phyloP scores from a whole-genome alignment of 2,888 invertebrate species.

The Lochmaea capreae region DNA sequence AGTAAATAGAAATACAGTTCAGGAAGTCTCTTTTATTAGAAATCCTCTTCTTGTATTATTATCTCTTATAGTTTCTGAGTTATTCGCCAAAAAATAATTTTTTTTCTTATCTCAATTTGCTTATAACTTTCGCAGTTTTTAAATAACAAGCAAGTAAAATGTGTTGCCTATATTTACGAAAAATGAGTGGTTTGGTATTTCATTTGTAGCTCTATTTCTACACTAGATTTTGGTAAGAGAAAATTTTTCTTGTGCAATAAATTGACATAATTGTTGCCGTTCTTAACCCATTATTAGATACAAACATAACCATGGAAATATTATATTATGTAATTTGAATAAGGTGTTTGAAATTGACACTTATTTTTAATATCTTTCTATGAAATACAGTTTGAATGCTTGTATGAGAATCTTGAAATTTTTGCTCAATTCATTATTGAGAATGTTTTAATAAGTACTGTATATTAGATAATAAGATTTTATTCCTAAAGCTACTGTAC shows the following conservation, averaged over 20 bases:
- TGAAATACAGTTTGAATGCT: not conserved
- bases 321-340: not conserved
- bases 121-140: too few relatives aligned
- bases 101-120: too few relatives aligned
- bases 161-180: too few relatives aligned
- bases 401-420: constrained; percentile 22
- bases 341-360: not conserved
- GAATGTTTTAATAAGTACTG: constrained; percentile 1
- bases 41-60: too few relatives aligned
- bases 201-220: too few relatives aligned
- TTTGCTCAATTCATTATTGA: constrained; percentile 27
- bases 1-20: too few relatives aligned
- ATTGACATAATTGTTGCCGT: not conserved
- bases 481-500: not conserved
- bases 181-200: too few relatives aligned
- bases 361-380: not conserved
- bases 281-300: not conserved
- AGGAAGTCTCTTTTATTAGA: too few relatives aligned
- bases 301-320: not conserved
- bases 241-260: not conserved
- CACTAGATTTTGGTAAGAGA: too few relatives aligned
- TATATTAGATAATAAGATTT: not conserved
- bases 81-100: too few relatives aligned
- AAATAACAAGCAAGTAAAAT: too few relatives aligned
- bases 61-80: too few relatives aligned